Conservation (phyloP, 2,797 vertebrate genomes). For the Limnodromus scolopaceus region DNA sequence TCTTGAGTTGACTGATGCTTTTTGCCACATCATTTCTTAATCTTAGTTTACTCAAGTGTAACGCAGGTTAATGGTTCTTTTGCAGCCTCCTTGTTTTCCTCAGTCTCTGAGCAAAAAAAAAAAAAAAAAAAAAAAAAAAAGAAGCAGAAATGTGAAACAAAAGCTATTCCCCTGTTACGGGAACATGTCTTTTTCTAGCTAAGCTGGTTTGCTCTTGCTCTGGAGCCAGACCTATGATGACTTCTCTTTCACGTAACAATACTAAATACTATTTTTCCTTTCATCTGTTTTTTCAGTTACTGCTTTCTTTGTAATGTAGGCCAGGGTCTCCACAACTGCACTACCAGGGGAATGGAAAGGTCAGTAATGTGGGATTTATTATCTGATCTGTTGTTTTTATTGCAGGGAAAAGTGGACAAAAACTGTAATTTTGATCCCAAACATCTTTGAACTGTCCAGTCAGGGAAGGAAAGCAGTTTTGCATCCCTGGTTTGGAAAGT, state of each 20-base stretch:
- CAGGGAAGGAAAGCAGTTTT: background rate
- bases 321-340: background rate
- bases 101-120: background rate
- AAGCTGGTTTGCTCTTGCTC: slow-evolving; percentile 5
- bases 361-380: background rate
- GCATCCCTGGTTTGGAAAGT: background rate
- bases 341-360: background rate
- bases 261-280: slow-evolving; percentile 33
- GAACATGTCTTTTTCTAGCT: slow-evolving; percentile 19
- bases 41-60: slow-evolving; percentile 39
- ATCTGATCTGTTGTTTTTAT: slow-evolving; percentile 2
- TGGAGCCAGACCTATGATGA: slow-evolving; percentile 1
- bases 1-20: background rate
- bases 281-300: background rate
- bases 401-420: background rate
- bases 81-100: background rate
- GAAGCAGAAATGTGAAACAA: slow-evolving; percentile 11
- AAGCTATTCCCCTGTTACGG: background rate
- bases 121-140: background rate
- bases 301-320: background rate
- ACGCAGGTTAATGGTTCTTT: slow-evolving; percentile 36
- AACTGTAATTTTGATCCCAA: background rate
- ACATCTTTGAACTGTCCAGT: background rate
- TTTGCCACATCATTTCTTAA: slow-evolving; percentile 32
- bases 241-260: background rate